phyloP scores from a whole-genome alignment of 2,888 invertebrate species.

The Clitarchus hookeri region DNA sequence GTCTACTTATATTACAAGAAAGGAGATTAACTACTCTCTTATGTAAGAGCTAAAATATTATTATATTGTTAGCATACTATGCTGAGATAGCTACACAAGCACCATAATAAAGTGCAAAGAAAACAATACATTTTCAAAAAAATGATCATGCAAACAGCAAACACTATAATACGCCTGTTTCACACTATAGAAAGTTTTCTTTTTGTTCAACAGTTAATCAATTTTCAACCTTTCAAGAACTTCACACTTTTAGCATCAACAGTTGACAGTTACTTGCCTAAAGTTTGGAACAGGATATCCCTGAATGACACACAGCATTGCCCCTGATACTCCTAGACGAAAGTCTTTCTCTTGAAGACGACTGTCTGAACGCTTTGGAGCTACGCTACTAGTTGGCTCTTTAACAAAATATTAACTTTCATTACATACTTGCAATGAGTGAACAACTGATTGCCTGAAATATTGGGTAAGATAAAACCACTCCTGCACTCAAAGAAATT shows the following conservation, averaged over 20 bases:
- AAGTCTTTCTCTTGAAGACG: slow-evolving; percentile 52
- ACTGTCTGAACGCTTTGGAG: slow-evolving; percentile 65
- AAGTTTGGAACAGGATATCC: slow-evolving; percentile 47
- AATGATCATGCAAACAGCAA: no score
- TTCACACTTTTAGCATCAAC: not conserved
- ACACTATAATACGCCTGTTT: no score
- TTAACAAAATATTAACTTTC: not conserved
- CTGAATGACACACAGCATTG: slow-evolving; percentile 45
- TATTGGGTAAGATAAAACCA: not conserved
- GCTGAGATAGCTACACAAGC: no score
- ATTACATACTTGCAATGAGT: not conserved
- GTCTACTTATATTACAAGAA: no score
- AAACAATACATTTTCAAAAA: no score
- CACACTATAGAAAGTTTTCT: no score
- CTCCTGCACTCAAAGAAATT: not conserved
- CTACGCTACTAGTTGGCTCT: slow-evolving; percentile 72
- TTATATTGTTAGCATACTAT: not conserved
- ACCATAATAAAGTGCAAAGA: not conserved
- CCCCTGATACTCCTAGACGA: slow-evolving; percentile 35
- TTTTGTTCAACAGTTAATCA: not conserved
- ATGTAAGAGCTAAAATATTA: not conserved
- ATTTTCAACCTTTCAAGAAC: not conserved
- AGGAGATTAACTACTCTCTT: not conserved
- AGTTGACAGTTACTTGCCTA: slow-evolving; percentile 44
- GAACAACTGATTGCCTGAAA: not conserved